These are phyloP conservation scores for Monarcha castaneiventris DNA, from an alignment of 2,113 vertebrate genomes.

Conservation along the genomic window DNA sequence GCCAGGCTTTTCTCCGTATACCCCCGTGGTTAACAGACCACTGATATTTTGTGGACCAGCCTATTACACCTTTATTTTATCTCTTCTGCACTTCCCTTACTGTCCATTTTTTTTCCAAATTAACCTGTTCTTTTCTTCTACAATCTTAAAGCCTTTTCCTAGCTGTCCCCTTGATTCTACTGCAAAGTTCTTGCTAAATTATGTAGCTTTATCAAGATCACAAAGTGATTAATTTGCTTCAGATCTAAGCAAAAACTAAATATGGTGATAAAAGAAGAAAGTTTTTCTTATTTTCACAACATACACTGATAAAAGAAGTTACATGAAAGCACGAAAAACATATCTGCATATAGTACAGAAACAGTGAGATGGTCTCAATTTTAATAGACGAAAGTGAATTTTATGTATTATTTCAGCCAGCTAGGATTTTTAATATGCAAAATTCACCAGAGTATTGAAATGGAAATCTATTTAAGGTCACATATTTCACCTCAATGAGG, in stretches of 20 bases:
- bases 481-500: background rate
- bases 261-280: background rate
- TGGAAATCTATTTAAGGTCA: background rate
- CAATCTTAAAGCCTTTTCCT: background rate
- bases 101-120: fast-evolving
- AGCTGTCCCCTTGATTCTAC: background rate
- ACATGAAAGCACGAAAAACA: background rate
- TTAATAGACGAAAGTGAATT: background rate
- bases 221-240: background rate
- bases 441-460: background rate
- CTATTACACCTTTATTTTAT: background rate
- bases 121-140: background rate
- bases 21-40: background rate
- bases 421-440: background rate
- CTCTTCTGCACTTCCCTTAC: background rate
- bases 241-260: background rate
- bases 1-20: background rate
- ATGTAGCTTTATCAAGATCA: background rate
- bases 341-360: background rate
- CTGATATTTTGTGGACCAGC: background rate
- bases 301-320: background rate
- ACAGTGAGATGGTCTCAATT: background rate
- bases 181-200: background rate
- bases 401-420: background rate
- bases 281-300: background rate